A percentile compares a stretch with the other conserved stretches of the same genome.
Evolutionary conservation across 1,140 invertebrate genomes (phyloP).

Genomic region (Campoletis sonorensis): DNA sequence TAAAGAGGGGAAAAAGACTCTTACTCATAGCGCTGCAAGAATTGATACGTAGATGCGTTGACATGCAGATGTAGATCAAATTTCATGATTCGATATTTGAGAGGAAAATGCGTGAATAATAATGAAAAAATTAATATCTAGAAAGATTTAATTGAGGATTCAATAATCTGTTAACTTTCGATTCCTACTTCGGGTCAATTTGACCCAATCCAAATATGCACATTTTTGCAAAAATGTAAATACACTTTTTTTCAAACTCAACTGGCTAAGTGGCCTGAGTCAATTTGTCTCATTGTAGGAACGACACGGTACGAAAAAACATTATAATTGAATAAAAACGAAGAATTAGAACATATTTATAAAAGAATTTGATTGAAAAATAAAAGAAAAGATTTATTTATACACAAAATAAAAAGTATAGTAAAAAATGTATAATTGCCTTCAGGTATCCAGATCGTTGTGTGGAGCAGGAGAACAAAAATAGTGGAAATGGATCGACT

Average conservation of each 20-base stretch:
- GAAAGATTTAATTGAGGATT: too few relatives aligned
- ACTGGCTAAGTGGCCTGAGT: too few relatives aligned
- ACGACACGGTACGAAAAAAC: too few relatives aligned
- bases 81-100: background rate
- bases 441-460: slow-evolving; percentile 24
- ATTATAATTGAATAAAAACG: too few relatives aligned
- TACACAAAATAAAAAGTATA: background rate
- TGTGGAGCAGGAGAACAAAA: slow-evolving; percentile 1
- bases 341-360: background rate
- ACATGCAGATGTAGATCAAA: background rate
- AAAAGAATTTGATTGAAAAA: background rate
- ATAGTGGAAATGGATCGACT: background rate
- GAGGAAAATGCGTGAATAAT: background rate
- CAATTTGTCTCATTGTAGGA: too few relatives aligned
- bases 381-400: background rate
- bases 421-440: slow-evolving; percentile 16
- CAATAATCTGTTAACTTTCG: too few relatives aligned
- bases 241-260: too few relatives aligned
- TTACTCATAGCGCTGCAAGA: background rate
- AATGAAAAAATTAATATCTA: too few relatives aligned
- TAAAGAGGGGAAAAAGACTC: background rate
- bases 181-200: too few relatives aligned
- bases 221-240: too few relatives aligned
- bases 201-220: too few relatives aligned
- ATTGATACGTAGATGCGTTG: background rate